Conservation (phyloP, 2,113 vertebrate species). For the Saguinus midas region DNA sequence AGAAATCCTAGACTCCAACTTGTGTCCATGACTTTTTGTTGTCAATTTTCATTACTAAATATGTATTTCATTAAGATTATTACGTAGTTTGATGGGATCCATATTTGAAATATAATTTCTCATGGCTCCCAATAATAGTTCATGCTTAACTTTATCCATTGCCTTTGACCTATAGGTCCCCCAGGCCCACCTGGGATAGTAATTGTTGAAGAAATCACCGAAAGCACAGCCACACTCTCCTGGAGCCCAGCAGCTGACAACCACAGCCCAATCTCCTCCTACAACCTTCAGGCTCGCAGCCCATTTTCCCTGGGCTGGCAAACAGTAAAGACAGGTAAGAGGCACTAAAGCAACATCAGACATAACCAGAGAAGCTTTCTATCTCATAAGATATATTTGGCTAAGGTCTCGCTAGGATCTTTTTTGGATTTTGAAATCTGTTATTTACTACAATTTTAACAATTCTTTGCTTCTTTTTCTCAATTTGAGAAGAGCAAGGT, state of each 20-base stretch:
- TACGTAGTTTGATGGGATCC: slow-evolving; percentile 15
- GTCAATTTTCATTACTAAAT: slow-evolving; percentile 45
- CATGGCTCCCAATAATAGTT: slow-evolving; percentile 22
- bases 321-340: slow-evolving; percentile 95
- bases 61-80: slow-evolving; percentile 49
- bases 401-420: neutral
- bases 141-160: slow-evolving; percentile 41
- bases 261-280: slow-evolving; percentile 95
- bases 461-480: neutral
- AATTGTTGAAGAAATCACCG: slow-evolving; percentile 97
- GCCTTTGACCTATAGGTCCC: slow-evolving; percentile 86
- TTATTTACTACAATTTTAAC: neutral
- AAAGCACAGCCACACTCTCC: slow-evolving; percentile 93
- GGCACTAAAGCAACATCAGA: slow-evolving; percentile 21
- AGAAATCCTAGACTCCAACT: slow-evolving; percentile 56
- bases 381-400: neutral
- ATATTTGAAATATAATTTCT: slow-evolving; percentile 52
- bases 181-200: slow-evolving; percentile 97
- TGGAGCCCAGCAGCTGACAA: slow-evolving; percentile 96
- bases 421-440: neutral
- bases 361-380: neutral
- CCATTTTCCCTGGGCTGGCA: slow-evolving; percentile 99
- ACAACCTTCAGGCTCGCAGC: slow-evolving; percentile 96
- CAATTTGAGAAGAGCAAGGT: neutral
- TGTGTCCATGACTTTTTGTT: slow-evolving; percentile 22